A percentile compares a stretch with the other conserved stretches of the same genome.
These are phyloP conservation scores for Chironex yamaguchii DNA, from an alignment of 30 jellyfish, hydroid and myxozoan species.

Conservation along the genomic window DNA sequence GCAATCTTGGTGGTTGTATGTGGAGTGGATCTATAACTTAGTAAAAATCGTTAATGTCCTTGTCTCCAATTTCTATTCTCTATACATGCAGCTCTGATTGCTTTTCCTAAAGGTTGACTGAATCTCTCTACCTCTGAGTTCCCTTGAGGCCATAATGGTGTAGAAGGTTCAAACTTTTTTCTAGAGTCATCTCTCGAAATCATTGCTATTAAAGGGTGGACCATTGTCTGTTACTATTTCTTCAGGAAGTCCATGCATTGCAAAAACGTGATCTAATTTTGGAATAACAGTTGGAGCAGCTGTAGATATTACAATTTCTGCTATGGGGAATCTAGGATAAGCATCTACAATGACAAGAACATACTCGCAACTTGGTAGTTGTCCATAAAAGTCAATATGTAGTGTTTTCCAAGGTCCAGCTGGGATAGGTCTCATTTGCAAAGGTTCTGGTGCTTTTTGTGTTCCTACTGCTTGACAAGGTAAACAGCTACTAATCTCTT, in stretches of 20 bases:
- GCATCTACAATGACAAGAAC: slow-evolving; percentile 13
- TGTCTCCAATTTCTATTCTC: slow-evolving; percentile 59
- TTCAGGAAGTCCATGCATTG: slow-evolving; percentile 42
- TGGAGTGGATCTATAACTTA: slow-evolving; percentile 18
- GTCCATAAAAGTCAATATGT: slow-evolving; percentile 41
- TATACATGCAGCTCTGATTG: slow-evolving; percentile 27
- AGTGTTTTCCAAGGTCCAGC: not conserved
- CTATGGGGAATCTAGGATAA: slow-evolving; percentile 65
- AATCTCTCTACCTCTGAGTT: slow-evolving; percentile 50
- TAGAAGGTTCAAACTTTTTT: slow-evolving; percentile 1
- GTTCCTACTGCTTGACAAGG: slow-evolving; percentile 41
- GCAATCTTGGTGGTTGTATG: slow-evolving; percentile 18
- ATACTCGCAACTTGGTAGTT: slow-evolving; percentile 44
- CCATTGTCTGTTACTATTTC: slow-evolving; percentile 53
- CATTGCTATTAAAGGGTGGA: slow-evolving; percentile 57
- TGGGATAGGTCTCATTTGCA: slow-evolving; percentile 16
- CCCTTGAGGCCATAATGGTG: slow-evolving; percentile 54
- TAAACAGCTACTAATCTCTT: not conserved
- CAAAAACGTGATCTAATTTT: not conserved
- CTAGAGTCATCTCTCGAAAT: slow-evolving; percentile 17
- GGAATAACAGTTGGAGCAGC: slow-evolving; percentile 38
- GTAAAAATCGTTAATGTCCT: slow-evolving; percentile 16
- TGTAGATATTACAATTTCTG: slow-evolving; percentile 44
- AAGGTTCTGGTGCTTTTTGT: slow-evolving; percentile 41
- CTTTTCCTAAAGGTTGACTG: slow-evolving; percentile 45